Conservation (phyloP, 2,797 vertebrate species). For the Apogon hyalosoma region DNA sequence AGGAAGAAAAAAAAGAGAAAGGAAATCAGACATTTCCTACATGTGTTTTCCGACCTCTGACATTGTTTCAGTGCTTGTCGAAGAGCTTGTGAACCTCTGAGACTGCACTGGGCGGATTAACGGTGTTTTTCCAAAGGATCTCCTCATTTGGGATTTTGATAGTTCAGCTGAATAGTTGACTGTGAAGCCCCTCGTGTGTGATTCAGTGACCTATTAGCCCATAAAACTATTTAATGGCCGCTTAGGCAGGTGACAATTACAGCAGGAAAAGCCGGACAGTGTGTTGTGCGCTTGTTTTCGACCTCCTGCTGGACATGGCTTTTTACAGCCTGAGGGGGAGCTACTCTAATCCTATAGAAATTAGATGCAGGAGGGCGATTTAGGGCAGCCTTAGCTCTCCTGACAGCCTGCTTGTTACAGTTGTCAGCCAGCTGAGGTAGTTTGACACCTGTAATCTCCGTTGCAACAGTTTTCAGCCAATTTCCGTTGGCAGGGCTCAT, state of each 20-base stretch:
- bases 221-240: background rate
- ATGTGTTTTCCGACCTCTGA: too few relatives aligned
- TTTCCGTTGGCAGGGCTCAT: conserved; percentile 57
- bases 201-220: background rate
- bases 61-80: too few relatives aligned
- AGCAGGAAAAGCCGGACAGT: background rate
- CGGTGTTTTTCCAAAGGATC: too few relatives aligned
- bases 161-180: too few relatives aligned
- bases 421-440: conserved; percentile 70
- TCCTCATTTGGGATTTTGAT: too few relatives aligned
- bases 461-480: conserved; percentile 60
- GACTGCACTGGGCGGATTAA: too few relatives aligned
- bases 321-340: conserved; percentile 28
- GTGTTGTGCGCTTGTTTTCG: background rate
- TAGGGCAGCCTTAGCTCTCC: conserved; percentile 45
- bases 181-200: too few relatives aligned
- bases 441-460: conserved; percentile 75
- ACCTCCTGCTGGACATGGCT: conserved; percentile 11
- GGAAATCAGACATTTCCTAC: too few relatives aligned
- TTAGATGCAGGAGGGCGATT: conserved; percentile 47
- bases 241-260: background rate
- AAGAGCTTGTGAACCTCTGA: too few relatives aligned
- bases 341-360: conserved; percentile 44
- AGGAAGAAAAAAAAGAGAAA: too few relatives aligned
- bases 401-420: conserved; percentile 70